A percentile compares a stretch with the other conserved stretches of the same genome.
phyloP scores from a whole-genome alignment of 92 coral and sea anemone species.

The Umimayanthus chanpuru region DNA sequence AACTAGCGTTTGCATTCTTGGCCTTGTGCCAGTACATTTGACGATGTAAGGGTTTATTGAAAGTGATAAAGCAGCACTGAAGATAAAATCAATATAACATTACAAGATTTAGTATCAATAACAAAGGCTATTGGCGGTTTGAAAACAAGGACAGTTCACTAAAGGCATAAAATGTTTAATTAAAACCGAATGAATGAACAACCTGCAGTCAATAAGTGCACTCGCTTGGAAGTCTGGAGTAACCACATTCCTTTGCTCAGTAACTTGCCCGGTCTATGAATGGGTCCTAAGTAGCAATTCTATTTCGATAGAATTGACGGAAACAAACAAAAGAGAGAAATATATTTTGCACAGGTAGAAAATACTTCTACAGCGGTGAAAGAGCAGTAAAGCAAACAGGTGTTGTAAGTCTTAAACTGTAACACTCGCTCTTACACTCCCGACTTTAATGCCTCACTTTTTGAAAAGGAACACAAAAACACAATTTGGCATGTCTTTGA shows the following conservation, averaged over 20 bases:
- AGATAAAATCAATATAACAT: background rate
- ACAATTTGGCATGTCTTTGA: no score
- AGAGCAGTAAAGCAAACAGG: background rate
- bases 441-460: background rate
- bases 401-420: background rate
- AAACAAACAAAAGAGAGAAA: background rate
- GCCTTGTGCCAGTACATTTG: background rate
- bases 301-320: background rate
- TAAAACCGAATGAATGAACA: background rate
- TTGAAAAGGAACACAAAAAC: background rate
- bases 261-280: background rate
- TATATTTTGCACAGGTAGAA: background rate
- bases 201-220: background rate
- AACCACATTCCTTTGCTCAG: constrained; percentile 19
- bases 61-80: background rate
- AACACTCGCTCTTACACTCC: background rate
- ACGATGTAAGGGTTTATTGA: background rate
- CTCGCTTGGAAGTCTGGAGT: background rate
- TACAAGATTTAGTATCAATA: background rate
- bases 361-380: background rate
- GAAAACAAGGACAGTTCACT: background rate
- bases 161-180: background rate
- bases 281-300: background rate
- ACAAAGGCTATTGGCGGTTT: background rate
- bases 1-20: background rate